Conservation (phyloP, 2,888 invertebrate species). For the Luperina testacea region DNA sequence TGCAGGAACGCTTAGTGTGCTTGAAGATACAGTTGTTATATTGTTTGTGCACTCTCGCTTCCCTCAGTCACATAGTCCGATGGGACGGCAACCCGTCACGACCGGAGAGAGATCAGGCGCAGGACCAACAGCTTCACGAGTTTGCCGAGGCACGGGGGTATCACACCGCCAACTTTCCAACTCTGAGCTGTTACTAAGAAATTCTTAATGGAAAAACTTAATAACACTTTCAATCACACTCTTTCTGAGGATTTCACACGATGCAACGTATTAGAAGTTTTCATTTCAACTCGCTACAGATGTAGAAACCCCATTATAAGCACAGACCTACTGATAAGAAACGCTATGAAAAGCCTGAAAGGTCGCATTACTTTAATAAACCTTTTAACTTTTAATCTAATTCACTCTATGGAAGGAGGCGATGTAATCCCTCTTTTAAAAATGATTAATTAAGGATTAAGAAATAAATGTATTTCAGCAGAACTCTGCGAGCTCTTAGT, state of each 20-base stretch:
- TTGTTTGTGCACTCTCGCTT: too few species aligned
- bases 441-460: constrained; percentile 61
- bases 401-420: constrained; percentile 14
- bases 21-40: too few species aligned
- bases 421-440: constrained; percentile 41
- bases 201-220: neutral
- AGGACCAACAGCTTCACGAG: too few species aligned
- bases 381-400: constrained; percentile 54
- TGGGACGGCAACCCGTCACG: too few species aligned
- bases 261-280: neutral
- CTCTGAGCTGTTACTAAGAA: neutral
- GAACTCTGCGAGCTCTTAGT: constrained; percentile 12
- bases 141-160: too few species aligned
- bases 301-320: neutral
- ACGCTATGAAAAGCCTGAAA: constrained; percentile 39
- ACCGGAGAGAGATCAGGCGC: too few species aligned
- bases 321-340: constrained; percentile 28
- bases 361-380: constrained; percentile 52
- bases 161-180: too few species aligned
- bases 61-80: too few species aligned
- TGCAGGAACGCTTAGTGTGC: too few species aligned
- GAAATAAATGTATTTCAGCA: constrained; percentile 50
- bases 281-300: constrained; percentile 1
- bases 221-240: neutral
- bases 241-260: neutral